Base-by-base conservation (phyloP, 92 coral and sea anemone genomes). In the Isaurus tuberculatus region DNA sequence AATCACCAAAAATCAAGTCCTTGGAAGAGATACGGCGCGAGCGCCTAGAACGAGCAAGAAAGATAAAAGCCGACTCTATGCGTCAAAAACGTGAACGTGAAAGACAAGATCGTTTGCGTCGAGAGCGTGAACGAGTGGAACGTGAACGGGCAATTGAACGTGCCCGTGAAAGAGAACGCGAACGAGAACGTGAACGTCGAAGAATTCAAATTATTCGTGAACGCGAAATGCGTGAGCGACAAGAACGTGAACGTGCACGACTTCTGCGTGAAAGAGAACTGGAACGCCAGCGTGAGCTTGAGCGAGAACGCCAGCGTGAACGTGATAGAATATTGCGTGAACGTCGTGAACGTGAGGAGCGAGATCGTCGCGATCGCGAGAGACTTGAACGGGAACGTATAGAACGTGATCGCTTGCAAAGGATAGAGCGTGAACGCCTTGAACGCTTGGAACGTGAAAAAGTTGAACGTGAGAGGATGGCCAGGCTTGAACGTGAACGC, bases 321-420 rank as follows among this genome's bases (percentile, higher is more conserved):
- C 91, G 95, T 30, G 93, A 90, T 11, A 83, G 95, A 43, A 81
- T 89, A 29, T 85, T 91, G 77, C 99, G 97, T 42, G 99, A 96
- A 79, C 93, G 94, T 23, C 91, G 94, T 29, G 94, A 92, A 65
- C 93, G 99, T 27, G 97, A 92, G 37, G 95, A 94, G 36, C 94
- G 99, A 83, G 99, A 96, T 57, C 88, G 99, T 40, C 90, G 94
- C 70, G 99, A 96, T 63, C 99, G 98, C 29, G 99, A 92, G 85
- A 89, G 92, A 69, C 34, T 90, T 0, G 89, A 90, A 64, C 96
- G 96, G 23, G 91, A 93, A 61, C 95, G 98, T 29, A 75, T 88
- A 29, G 99, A 96, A 83, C 95, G 93, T 25, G 98, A 94, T 55
- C 95, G 99, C 85, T 84, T 96, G 60, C 95, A 94, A 43, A 93